phyloP scores from a whole-genome alignment of 2,888 invertebrate species.

The Machimus atricapillus region DNA sequence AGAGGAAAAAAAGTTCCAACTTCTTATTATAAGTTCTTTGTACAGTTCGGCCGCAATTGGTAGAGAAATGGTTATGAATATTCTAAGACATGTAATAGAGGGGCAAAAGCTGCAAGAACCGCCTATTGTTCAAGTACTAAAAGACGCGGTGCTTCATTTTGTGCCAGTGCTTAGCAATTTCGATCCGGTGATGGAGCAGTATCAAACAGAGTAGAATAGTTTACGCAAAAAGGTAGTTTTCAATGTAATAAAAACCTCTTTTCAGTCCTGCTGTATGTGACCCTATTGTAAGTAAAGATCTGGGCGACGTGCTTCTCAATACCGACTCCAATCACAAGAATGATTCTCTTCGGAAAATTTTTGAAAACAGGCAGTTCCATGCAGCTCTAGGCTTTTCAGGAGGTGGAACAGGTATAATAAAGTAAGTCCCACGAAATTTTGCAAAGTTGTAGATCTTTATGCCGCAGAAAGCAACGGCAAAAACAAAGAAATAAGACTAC shows the following conservation, averaged over 20 bases:
- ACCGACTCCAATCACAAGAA: constrained; percentile 55
- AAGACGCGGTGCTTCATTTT: constrained; percentile 79
- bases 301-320: constrained; percentile 71
- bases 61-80: constrained; percentile 81
- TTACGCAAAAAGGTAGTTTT: background rate
- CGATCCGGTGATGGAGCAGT: constrained; percentile 53
- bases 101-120: constrained; percentile 76
- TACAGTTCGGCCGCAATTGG: constrained; percentile 84
- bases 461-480: background rate
- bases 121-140: constrained; percentile 69
- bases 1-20: constrained; percentile 82
- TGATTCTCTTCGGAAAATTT: constrained; percentile 68
- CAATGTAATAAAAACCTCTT: background rate
- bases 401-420: background rate
- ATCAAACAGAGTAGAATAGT: constrained; percentile 54
- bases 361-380: constrained; percentile 74
- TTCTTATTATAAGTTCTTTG: constrained; percentile 83
- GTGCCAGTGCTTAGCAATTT: constrained; percentile 68
- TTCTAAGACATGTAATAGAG: constrained; percentile 80
- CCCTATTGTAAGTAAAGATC: constrained; percentile 64
- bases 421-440: background rate
- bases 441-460: background rate
- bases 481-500: background rate
- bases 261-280: constrained; percentile 58
- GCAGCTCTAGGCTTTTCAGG: constrained; percentile 73